These are phyloP conservation scores for Adelges cooleyi DNA, from an alignment of 1,140 invertebrate species.

Conservation along the genomic window DNA sequence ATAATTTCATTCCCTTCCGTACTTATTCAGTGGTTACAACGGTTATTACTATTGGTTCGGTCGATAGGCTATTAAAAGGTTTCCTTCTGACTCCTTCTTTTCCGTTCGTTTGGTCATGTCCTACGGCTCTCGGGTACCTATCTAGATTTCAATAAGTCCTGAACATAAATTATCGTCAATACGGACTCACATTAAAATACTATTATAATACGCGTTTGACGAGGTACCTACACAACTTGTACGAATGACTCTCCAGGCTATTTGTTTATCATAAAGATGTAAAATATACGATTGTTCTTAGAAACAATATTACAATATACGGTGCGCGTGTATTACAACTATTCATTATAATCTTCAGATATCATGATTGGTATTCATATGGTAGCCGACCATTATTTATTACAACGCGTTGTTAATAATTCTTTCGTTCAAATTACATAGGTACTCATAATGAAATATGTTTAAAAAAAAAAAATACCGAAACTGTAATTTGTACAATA, in stretches of 20 bases:
- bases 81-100: neutral
- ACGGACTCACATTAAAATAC: neutral
- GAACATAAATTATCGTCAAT: constrained; percentile 13
- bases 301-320: neutral
- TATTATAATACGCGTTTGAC: neutral
- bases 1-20: neutral
- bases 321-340: neutral
- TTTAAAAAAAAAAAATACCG: neutral
- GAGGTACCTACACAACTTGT: neutral
- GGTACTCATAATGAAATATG: neutral
- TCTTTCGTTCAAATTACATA: neutral
- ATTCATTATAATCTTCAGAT: neutral
- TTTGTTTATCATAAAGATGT: constrained; percentile 24
- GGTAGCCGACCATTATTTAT: neutral
- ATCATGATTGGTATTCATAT: neutral
- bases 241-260: neutral
- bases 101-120: neutral
- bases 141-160: constrained; percentile 17
- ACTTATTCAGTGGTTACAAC: neutral
- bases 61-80: neutral
- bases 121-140: constrained; percentile 1
- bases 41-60: neutral
- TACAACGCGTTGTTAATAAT: neutral
- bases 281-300: constrained; percentile 5
- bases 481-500: neutral